These are phyloP conservation scores for Zonitis immaculata DNA, from an alignment of 2,888 invertebrate species.

Conservation along the genomic window DNA sequence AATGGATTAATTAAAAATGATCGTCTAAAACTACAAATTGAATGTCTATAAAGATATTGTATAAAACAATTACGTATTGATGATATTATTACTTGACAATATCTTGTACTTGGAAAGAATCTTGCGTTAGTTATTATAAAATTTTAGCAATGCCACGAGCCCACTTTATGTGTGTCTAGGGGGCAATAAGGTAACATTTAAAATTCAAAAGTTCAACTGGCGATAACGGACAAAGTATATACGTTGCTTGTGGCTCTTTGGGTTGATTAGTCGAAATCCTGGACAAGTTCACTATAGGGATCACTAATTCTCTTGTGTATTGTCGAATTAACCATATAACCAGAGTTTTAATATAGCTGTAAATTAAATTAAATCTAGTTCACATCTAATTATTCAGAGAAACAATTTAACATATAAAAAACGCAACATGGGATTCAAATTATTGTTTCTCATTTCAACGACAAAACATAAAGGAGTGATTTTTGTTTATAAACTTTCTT, in stretches of 20 bases:
- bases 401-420: too few species aligned
- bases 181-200: conserved; percentile 24
- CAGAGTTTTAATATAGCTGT: conserved; percentile 19
- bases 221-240: conserved; percentile 19
- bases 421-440: too few species aligned
- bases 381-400: conserved; percentile 3
- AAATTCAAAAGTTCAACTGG: conserved; percentile 27
- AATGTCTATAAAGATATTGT: too few species aligned
- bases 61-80: background rate
- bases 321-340: conserved; percentile 22
- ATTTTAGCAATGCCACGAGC: conserved; percentile 9
- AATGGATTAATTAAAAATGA: too few species aligned
- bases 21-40: too few species aligned
- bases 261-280: conserved; percentile 24
- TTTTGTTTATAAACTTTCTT: background rate
- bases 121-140: conserved; percentile 10
- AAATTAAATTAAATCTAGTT: conserved; percentile 18
- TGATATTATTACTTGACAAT: background rate
- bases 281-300: conserved; percentile 21
- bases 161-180: conserved; percentile 10
- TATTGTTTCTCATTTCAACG: background rate
- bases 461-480: background rate
- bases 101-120: conserved; percentile 7
- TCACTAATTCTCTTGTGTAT: conserved; percentile 17
- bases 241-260: conserved; percentile 20